Conservation (phyloP, 1,140 invertebrate species). For the Drosophila sproati region DNA sequence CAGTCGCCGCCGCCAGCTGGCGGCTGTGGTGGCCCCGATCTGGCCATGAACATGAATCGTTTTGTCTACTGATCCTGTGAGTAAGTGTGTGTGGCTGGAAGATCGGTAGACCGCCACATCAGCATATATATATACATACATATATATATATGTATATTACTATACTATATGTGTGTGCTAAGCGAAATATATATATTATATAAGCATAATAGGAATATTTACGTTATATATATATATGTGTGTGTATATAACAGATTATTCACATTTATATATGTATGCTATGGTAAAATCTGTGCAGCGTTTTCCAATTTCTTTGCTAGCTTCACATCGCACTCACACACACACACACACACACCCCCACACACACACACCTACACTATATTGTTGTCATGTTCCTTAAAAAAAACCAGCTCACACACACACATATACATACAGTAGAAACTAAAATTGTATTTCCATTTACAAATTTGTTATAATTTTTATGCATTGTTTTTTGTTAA, state of each 20-base stretch:
- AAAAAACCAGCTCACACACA: constrained; percentile 8
- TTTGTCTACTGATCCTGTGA: constrained; percentile 68
- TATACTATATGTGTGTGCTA: constrained; percentile 18
- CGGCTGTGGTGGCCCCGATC: constrained; percentile 75
- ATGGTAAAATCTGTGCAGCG: constrained; percentile 16
- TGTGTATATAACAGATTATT: neutral
- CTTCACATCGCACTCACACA: constrained; percentile 16
- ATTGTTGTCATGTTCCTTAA: constrained; percentile 52
- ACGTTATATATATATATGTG: constrained; percentile 13
- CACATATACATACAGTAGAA: constrained; percentile 27
- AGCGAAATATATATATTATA: constrained; percentile 28
- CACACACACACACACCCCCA: constrained; percentile 7
- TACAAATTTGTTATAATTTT: constrained; percentile 75
- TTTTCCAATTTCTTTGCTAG: constrained; percentile 23
- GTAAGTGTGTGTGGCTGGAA: constrained; percentile 13
- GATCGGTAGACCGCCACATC: neutral
- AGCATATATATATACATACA: constrained; percentile 13
- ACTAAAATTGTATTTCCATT: constrained; percentile 69
- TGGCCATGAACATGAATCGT: constrained; percentile 78
- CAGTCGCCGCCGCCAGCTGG: constrained; percentile 68
- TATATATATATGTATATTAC: constrained; percentile 36
- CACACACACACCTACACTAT: constrained; percentile 14
- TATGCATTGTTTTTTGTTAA: constrained; percentile 74
- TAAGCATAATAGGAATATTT: constrained; percentile 13
- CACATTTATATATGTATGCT: neutral